Base-by-base conservation (phyloP, 2,797 vertebrate species). In the Cyclopterus lumpus region DNA sequence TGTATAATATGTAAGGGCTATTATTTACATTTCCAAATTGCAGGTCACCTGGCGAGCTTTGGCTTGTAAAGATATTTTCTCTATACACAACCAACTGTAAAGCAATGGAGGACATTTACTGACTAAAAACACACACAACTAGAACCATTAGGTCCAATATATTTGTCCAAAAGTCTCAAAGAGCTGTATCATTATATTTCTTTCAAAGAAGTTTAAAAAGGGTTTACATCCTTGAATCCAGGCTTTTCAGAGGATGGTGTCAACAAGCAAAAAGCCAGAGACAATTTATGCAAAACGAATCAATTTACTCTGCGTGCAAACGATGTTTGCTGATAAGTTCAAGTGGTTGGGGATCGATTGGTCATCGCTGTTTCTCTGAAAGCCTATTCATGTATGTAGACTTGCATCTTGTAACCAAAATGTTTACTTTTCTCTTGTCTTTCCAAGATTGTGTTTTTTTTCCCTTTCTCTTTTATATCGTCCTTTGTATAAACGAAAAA, bases 371-470 rank as follows among this genome's bases (percentile, higher is more conserved):
- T 54, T 42, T 62, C 16, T 26, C 53, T 15, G 44, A 60, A 48
- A 18, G 54, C 18, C 48, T 69, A 55, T 71, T 71, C 38, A 61
- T 49, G 38, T 63, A 26, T 67, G 15, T 40, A 28, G 9, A 26
- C 58, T 30, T 55, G 38, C 24, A 48, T 26, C 49, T 67, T 42
- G 32, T 34, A 49, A 49, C 30, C 28, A 18, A 32, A 64, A 48
- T 48, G 10, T 10, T 44, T n/a, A n/a, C n/a, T n/a, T 26, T 6
- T 42, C 40, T 40, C 12, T 55, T 42, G 14, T 26, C 20, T 44
- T 8, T 2, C 14, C 26, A n/a, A n/a, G n/a, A 34, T 34, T 34
- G 34, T 38, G 10, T 38, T 38, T 38, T 40, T 40, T 40, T 14
- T 8, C 34, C 8, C 38, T 6, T 42, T 34, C 18, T 46, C 36